Evolutionary conservation across 2,797 vertebrate species (phyloP).

Genomic region (Girardinus metallicus): DNA sequence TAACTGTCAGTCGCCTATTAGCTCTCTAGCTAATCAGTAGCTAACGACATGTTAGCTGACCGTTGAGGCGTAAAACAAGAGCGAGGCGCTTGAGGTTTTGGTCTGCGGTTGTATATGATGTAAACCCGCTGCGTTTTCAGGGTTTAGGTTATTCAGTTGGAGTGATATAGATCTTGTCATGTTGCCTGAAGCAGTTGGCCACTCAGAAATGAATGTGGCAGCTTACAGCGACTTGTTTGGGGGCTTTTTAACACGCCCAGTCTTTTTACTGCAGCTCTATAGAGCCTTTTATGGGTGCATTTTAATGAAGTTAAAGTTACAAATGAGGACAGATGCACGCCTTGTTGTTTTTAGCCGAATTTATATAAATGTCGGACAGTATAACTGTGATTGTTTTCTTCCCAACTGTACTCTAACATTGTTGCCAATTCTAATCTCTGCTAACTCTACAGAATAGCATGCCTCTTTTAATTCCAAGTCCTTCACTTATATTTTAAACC

Average conservation of each 20-base stretch:
- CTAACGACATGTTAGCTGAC: slow-evolving; percentile 20
- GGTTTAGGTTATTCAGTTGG: not conserved
- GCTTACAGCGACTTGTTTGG: slow-evolving; percentile 16
- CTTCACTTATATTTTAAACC: not conserved
- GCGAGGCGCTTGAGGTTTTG: not conserved
- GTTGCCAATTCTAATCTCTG: not conserved
- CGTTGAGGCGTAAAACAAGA: slow-evolving; percentile 7
- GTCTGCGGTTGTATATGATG: not conserved
- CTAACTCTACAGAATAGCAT: not conserved
- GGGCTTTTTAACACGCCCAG: slow-evolving; percentile 44
- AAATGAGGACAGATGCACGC: not conserved
- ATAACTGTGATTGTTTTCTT: not conserved
- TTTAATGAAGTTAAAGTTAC: not conserved
- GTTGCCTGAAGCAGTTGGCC: not conserved
- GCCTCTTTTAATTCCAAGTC: not conserved
- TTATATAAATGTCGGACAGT: not conserved
- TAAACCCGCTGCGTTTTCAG: not conserved
- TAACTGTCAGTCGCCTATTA: slow-evolving; percentile 67
- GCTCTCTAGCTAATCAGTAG: slow-evolving; percentile 37
- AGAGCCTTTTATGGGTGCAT: not conserved
- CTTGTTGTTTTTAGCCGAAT: not conserved
- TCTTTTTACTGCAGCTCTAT: not conserved
- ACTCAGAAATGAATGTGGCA: not conserved
- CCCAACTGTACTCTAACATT: not conserved
- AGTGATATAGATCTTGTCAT: not conserved